Evolutionary conservation across 2,113 vertebrate genomes (phyloP).

Genomic region (Chaetodon trifascialis): DNA sequence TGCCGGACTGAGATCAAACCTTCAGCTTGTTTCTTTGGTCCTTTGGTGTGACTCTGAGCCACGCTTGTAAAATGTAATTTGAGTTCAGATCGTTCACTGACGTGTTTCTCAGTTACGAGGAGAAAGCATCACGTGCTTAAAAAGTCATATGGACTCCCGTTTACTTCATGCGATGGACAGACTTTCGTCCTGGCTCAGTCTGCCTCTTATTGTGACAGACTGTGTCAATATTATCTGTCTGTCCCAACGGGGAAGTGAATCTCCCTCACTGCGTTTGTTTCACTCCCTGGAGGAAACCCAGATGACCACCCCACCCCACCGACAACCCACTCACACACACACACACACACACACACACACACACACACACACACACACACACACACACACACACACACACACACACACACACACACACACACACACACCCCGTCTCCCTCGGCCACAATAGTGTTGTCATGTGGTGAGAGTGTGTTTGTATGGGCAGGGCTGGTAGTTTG

Average conservation of each 20-base stretch:
- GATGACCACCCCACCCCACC: conserved; percentile 50
- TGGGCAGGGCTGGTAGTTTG: conserved; percentile 58
- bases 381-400: conserved; percentile 55
- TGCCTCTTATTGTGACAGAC: conserved; percentile 61
- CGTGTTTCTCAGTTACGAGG: neutral
- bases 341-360: conserved; percentile 54
- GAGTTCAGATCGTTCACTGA: neutral
- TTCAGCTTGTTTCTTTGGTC: neutral
- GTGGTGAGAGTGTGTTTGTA: conserved; percentile 58
- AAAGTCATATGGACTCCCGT: neutral
- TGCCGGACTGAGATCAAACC: no score
- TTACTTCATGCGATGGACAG: neutral
- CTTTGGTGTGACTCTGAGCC: neutral
- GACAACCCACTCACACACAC: conserved; percentile 45
- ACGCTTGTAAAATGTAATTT: neutral
- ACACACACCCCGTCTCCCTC: conserved; percentile 43
- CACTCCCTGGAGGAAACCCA: conserved; percentile 70
- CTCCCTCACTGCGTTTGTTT: conserved; percentile 69
- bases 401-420: conserved; percentile 47
- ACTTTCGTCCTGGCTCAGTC: conserved; percentile 8
- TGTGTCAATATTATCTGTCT: conserved; percentile 75
- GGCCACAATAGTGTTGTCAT: conserved; percentile 74
- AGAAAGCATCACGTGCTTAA: neutral
- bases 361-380: conserved; percentile 54
- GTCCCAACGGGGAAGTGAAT: conserved; percentile 72